These are phyloP conservation scores for Montipora foliosa DNA, from an alignment of 64 coral and sea anemone genomes.

Conservation along the genomic window DNA sequence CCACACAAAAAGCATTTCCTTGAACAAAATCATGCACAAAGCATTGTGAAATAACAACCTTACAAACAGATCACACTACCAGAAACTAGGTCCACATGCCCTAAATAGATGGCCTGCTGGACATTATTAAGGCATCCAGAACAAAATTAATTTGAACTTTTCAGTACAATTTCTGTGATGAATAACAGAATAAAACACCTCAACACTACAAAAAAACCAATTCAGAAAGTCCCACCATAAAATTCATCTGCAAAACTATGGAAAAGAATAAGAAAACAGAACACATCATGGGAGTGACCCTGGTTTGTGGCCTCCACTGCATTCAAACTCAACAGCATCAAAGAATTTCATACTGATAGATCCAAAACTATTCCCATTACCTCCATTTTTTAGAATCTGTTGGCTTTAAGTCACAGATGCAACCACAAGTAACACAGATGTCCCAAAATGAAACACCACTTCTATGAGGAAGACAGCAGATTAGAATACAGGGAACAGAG, in stretches of 20 bases:
- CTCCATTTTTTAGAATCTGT: slow-evolving; percentile 18
- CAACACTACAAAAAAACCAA: background rate
- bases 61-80: slow-evolving; percentile 1
- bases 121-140: background rate
- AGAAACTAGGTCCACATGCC: slow-evolving; percentile 19
- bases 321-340: background rate
- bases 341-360: background rate
- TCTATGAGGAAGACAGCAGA: background rate
- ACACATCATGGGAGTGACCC: slow-evolving; percentile 45
- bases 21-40: background rate
- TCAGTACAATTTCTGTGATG: background rate
- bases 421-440: background rate
- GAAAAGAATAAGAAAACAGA: slow-evolving; percentile 20
- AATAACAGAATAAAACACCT: background rate
- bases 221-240: background rate
- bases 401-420: background rate
- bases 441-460: background rate
- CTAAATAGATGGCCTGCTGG: background rate
- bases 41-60: background rate
- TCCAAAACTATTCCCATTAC: background rate
- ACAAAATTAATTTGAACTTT: background rate
- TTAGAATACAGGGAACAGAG: slow-evolving; percentile 6
- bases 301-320: background rate
- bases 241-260: background rate
- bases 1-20: background rate